A percentile compares a stretch with the other conserved stretches of the same genome.
Conservation (phyloP, 2,113 vertebrate species). For the Philantomba maxwellii region DNA sequence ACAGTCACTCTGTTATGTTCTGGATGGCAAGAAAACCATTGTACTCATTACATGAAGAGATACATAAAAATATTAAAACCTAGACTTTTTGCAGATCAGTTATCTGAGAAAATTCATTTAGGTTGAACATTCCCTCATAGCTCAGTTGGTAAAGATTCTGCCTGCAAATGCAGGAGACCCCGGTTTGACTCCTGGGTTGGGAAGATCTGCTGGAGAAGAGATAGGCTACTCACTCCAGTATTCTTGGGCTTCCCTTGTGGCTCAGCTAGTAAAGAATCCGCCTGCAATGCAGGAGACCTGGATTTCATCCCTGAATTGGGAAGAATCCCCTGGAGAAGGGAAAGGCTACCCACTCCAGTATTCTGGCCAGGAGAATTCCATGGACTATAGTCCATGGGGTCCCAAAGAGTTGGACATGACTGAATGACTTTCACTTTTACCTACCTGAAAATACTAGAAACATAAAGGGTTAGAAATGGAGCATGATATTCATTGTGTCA, state of each 20-base stretch:
- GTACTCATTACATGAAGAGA: conserved; percentile 5
- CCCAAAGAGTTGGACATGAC: neutral
- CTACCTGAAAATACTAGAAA: neutral
- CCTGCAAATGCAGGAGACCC: neutral
- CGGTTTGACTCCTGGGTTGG: rapidly evolving
- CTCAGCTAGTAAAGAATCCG: neutral
- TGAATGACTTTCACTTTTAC: neutral
- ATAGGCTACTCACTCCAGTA: neutral
- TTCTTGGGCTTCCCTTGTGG: neutral
- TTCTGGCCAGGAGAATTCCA: neutral
- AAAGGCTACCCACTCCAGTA: neutral
- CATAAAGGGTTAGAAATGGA: neutral
- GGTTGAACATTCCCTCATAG: neutral
- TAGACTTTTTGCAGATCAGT: neutral
- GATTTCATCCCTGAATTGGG: neutral
- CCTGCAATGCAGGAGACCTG: neutral
- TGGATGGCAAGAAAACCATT: neutral
- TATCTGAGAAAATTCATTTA: conserved; percentile 8
- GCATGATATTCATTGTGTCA: neutral
- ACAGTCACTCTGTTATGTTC: neutral
- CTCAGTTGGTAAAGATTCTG: neutral
- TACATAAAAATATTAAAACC: neutral
- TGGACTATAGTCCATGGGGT: neutral
- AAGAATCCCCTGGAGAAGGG: neutral
- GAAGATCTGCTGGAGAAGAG: neutral